A percentile compares a stretch with the other conserved stretches of the same genome.
Evolutionary conservation across 2,888 invertebrate genomes (phyloP).

Genomic region (Teleogryllus oceanicus): DNA sequence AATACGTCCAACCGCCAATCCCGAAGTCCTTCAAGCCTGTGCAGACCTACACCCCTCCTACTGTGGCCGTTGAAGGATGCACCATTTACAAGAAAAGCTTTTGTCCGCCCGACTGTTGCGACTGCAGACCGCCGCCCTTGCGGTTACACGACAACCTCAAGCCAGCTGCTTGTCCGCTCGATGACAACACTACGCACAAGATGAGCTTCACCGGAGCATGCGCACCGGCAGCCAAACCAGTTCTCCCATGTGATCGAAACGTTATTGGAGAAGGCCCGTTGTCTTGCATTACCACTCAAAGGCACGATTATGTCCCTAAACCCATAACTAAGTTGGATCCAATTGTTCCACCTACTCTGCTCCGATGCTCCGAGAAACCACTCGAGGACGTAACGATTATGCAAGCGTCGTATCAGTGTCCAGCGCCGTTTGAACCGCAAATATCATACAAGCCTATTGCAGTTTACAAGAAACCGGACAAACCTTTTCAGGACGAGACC

Average conservation of each 20-base stretch:
- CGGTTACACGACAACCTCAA: not conserved
- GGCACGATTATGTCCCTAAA: slow-evolving; percentile 10
- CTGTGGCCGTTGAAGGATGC: not conserved
- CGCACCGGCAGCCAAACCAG: not conserved
- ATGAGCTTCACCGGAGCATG: not conserved
- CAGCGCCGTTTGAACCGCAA: not conserved
- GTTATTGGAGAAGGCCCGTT: slow-evolving; percentile 20
- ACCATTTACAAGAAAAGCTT: not conserved
- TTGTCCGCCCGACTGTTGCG: not conserved
- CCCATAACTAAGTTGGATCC: not conserved
- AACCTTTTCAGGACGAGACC: slow-evolving; percentile 12
- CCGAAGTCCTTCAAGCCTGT: not conserved
- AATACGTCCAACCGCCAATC: not conserved
- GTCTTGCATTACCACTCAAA: not conserved
- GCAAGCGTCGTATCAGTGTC: not conserved
- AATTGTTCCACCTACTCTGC: not conserved
- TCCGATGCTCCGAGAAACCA: not conserved
- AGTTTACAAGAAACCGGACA: not conserved
- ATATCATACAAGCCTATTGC: not conserved
- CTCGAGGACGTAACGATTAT: not conserved
- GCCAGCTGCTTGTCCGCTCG: not conserved
- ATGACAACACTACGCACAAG: not conserved
- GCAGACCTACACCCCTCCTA: not conserved
- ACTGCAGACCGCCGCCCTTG: not conserved
- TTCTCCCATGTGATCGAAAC: not conserved